Conservation (phyloP, 2,113 vertebrate species). For the Neoarius graeffei region DNA sequence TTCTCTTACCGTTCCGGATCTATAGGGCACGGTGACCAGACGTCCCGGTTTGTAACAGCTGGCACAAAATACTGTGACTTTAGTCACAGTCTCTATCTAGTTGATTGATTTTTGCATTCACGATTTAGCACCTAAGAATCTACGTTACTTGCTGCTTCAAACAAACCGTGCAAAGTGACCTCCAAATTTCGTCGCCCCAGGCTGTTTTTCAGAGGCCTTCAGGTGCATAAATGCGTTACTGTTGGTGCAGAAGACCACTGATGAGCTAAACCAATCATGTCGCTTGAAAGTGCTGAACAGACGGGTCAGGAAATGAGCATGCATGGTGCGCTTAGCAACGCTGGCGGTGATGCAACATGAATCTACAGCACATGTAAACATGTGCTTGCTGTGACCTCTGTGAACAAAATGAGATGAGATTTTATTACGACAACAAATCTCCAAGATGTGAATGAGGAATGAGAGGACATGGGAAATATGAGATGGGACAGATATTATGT, state of each 20-base stretch:
- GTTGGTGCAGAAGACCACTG: conserved; percentile 22
- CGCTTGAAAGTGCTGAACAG: conserved; percentile 49
- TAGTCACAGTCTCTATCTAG: too few relatives aligned
- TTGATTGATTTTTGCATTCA: too few relatives aligned
- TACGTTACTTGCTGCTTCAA: not conserved
- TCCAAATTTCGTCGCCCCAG: conserved; percentile 3
- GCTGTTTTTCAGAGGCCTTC: conserved; percentile 5
- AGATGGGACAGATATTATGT: not conserved
- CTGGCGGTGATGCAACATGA: conserved; percentile 40
- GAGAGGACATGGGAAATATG: not conserved
- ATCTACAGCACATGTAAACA: conserved; percentile 58
- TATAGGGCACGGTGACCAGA: too few relatives aligned
- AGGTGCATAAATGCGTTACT: not conserved
- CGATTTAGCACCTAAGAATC: too few relatives aligned
- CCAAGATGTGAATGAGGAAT: not conserved
- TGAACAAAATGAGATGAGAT: conserved; percentile 9
- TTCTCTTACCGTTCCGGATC: too few relatives aligned
- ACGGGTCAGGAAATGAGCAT: conserved; percentile 29
- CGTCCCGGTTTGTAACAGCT: too few relatives aligned
- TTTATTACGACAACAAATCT: not conserved
- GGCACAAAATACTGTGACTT: too few relatives aligned
- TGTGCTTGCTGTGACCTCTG: conserved; percentile 60
- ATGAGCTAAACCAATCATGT: conserved; percentile 43
- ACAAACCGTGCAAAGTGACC: conserved; percentile 4
- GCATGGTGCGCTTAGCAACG: conserved; percentile 51